These are phyloP conservation scores for Hirundichthys speculiger DNA, from an alignment of 2,113 vertebrate species.

Conservation along the genomic window DNA sequence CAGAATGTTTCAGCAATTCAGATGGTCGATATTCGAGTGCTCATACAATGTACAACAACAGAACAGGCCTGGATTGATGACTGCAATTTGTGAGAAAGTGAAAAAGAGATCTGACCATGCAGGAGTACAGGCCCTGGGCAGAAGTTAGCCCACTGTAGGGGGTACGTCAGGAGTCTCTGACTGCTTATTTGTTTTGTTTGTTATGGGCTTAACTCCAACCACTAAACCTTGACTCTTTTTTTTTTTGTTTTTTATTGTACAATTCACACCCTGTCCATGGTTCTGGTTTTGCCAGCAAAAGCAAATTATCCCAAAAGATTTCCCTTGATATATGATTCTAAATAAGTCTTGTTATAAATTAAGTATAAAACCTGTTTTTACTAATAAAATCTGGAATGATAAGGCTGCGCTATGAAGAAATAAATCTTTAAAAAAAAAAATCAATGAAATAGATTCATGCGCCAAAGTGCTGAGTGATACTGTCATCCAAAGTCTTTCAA, in stretches of 20 bases:
- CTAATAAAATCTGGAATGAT: slow-evolving; percentile 34
- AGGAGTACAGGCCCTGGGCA: slow-evolving; percentile 16
- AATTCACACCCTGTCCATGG: neutral
- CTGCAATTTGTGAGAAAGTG: slow-evolving; percentile 23
- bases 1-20: slow-evolving; percentile 44
- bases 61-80: slow-evolving; percentile 44
- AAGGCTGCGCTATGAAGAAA: neutral
- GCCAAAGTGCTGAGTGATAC: neutral
- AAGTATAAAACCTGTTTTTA: neutral
- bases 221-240: neutral
- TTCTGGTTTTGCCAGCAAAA: neutral
- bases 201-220: neutral
- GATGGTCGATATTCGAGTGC: slow-evolving; percentile 46
- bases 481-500: neutral
- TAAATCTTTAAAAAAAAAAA: slow-evolving; percentile 10
- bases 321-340: slow-evolving; percentile 8
- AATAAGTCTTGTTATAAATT: slow-evolving; percentile 14
- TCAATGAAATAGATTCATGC: neutral
- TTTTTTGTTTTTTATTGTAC: too few species aligned
- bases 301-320: slow-evolving; percentile 14
- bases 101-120: neutral
- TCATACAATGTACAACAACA: slow-evolving; percentile 53
- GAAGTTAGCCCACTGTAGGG: slow-evolving; percentile 29
- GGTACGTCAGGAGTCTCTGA: slow-evolving; percentile 39
- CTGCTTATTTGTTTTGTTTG: slow-evolving; percentile 19